These are phyloP conservation scores for Plecotus auritus DNA, from an alignment of 2,113 vertebrate species.

Conservation along the genomic window DNA sequence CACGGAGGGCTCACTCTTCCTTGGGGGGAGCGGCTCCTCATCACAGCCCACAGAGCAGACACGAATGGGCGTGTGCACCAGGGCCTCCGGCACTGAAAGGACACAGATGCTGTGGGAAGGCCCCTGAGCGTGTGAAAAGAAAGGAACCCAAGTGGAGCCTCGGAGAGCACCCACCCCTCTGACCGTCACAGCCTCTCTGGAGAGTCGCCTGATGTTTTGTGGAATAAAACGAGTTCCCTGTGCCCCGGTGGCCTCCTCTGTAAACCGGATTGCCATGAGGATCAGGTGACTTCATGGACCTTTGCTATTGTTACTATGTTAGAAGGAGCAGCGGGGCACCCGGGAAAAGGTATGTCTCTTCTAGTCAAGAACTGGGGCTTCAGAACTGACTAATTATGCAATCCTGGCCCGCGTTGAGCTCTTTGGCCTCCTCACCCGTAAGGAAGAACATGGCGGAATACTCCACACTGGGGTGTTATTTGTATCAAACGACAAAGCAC, in stretches of 20 bases:
- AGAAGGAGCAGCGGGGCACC: background rate
- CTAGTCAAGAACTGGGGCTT: background rate
- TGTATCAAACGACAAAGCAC: background rate
- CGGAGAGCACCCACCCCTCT: background rate
- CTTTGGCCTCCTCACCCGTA: background rate
- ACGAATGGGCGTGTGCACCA: background rate
- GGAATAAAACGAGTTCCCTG: background rate
- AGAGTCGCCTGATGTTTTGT: too few relatives aligned
- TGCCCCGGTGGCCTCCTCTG: too few relatives aligned
- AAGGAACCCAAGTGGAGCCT: background rate
- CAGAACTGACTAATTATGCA: fast-evolving
- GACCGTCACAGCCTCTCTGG: background rate
- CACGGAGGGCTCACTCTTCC: too few relatives aligned
- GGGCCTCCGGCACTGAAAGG: background rate
- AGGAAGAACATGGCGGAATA: background rate
- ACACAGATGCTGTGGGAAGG: background rate
- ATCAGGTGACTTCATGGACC: background rate
- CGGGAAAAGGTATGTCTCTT: background rate
- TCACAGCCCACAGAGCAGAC: background rate
- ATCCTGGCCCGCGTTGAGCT: background rate
- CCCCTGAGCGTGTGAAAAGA: background rate
- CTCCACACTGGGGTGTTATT: background rate
- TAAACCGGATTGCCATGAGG: background rate
- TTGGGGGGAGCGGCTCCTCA: background rate
- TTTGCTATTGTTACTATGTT: background rate